Evolutionary conservation across 2,888 invertebrate genomes (phyloP), one percentile per base, ranked within the genome.

Genomic region (Tenthredo livida): DNA sequence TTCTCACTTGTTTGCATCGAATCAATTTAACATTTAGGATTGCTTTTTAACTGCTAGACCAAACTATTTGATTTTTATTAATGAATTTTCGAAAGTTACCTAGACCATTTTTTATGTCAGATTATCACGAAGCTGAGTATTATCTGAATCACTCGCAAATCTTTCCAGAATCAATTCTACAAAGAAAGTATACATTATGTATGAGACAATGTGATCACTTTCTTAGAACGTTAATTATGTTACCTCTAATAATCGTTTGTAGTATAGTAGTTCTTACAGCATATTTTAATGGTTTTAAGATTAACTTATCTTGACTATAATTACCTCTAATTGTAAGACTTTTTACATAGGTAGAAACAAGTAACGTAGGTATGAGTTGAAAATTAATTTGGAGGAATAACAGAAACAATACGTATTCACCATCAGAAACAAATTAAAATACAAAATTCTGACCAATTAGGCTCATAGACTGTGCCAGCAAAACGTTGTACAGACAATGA

Each of bases 401-500:
- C 72, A 73, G 72, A 72, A 43, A 73, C 21, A 43, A 70, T 37
- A 17, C 37, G 37, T 70, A 33, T n/a, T 70, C 37, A 37, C 37
- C 33, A 70, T 37, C 33, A 37, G 37, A 70, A 75, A 75, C 12
- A 21, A 54, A 77, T 77, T n/a, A 29, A 21, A 58, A 80, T 80
- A 9, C 50, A 61, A 37, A 37, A 40, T 61, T 61, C 2, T 37
- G 2, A 61, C n/a, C 21, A 25, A 61, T 77, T 17, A 50, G 58
- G 61, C 61, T 37, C 21, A 54, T 47, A 54, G 33, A 29, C 33
- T 50, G 17, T 12, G 77, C 77, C n/a, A 77, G 77, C 77, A 77
- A 43, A 10, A 61, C 15, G 61, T 21, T 80, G 58, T 37, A 61
- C 80, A 80, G 80, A 80, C 58, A 80, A 33, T 80, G 37, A 61